These are phyloP conservation scores for Cossypha caffra DNA, from an alignment of 2,797 vertebrate species.

Conservation along the genomic window DNA sequence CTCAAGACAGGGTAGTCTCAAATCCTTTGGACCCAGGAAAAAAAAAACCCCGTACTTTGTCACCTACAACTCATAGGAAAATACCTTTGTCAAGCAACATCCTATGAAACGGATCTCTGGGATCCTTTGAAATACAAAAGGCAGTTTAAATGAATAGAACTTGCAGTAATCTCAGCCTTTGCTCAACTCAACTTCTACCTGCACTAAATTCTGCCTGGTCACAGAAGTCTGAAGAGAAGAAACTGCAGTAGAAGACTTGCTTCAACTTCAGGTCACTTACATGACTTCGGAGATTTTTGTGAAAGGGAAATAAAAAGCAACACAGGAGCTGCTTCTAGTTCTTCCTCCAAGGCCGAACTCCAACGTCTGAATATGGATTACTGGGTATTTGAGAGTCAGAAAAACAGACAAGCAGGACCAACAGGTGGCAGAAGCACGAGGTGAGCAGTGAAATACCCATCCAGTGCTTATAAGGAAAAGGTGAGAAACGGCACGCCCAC, in stretches of 20 bases:
- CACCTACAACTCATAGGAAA: neutral
- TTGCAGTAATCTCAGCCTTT: neutral
- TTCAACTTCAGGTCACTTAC: neutral
- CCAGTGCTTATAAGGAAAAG: neutral
- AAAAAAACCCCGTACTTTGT: neutral
- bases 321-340: neutral
- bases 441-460: neutral
- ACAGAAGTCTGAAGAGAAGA: neutral
- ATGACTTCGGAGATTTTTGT: neutral
- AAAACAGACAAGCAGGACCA: neutral
- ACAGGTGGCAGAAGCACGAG: neutral
- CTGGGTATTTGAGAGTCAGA: neutral
- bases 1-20: neutral
- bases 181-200: neutral
- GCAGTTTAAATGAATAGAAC: neutral
- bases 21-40: neutral
- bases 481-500: neutral
- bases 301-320: neutral
- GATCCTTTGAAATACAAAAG: neutral
- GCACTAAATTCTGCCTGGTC: neutral
- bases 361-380: neutral
- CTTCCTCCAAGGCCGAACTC: neutral
- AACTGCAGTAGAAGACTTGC: neutral
- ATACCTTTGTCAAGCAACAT: neutral
- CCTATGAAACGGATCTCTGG: neutral